phyloP scores from a whole-genome alignment of 2,113 vertebrate genomes.

The Eulemur rufifrons region DNA sequence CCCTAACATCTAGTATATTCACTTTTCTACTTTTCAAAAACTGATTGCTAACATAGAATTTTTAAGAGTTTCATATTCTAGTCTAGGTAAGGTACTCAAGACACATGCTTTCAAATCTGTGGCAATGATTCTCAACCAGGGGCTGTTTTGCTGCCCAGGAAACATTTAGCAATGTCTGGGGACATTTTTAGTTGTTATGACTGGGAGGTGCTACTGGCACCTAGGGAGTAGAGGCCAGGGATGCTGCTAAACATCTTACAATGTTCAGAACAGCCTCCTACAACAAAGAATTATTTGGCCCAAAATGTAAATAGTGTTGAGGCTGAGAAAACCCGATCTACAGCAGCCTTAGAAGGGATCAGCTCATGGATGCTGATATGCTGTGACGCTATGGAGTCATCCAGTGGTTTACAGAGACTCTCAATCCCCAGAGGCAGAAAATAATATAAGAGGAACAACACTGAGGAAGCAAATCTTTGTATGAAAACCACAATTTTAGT shows the following conservation, averaged over 20 bases:
- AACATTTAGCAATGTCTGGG: neutral
- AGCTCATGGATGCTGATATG: neutral
- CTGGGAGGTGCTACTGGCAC: neutral
- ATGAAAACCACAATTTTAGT: neutral
- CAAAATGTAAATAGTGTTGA: neutral
- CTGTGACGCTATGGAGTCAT: neutral
- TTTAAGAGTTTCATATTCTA: slow-evolving; percentile 10
- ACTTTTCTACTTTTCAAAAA: slow-evolving; percentile 18
- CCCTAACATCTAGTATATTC: neutral
- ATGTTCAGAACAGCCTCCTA: neutral
- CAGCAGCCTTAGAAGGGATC: neutral
- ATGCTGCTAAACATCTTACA: neutral
- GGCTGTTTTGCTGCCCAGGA: neutral
- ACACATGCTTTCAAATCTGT: neutral
- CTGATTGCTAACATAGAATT: neutral
- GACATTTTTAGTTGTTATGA: neutral
- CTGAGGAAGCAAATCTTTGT: neutral
- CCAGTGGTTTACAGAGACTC: neutral
- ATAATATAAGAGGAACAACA: neutral
- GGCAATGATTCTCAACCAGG: neutral
- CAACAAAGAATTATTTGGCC: neutral
- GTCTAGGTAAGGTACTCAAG: neutral
- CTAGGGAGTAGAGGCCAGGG: neutral
- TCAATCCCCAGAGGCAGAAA: neutral
- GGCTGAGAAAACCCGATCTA: neutral